Evolutionary conservation across 2,797 vertebrate genomes (phyloP).

Genomic region (Emys orbicularis): DNA sequence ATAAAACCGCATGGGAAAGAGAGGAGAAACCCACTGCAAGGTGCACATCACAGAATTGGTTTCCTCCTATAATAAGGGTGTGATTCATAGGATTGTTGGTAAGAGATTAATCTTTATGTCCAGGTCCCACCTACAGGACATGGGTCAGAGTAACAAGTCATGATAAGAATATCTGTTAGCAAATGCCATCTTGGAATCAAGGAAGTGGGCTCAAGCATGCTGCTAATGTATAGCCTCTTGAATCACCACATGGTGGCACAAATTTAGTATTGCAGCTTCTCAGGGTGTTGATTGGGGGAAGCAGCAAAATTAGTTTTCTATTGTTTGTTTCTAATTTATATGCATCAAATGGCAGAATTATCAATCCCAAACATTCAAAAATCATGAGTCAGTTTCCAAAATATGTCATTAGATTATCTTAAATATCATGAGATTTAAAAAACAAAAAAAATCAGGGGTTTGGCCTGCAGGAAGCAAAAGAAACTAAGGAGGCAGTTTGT

Average conservation of each 20-base stretch:
- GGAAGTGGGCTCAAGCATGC: rapidly evolving
- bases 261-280: background rate
- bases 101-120: background rate
- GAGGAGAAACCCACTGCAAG: background rate
- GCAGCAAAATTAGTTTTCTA: background rate
- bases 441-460: background rate
- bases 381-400: background rate
- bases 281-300: rapidly evolving
- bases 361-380: background rate
- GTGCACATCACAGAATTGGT: background rate
- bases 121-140: background rate
- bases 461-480: background rate
- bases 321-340: background rate
- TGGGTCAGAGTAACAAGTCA: background rate
- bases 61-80: background rate
- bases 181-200: background rate
- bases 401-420: background rate
- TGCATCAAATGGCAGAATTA: background rate
- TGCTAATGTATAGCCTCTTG: background rate
- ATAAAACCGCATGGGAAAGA: background rate
- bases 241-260: background rate
- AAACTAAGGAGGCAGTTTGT: background rate
- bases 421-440: background rate
- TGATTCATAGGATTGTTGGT: background rate
- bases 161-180: background rate